Evolutionary conservation across 2,113 vertebrate species (phyloP), one percentile per base, ranked within the genome.

Genomic region (Hucho hucho): DNA sequence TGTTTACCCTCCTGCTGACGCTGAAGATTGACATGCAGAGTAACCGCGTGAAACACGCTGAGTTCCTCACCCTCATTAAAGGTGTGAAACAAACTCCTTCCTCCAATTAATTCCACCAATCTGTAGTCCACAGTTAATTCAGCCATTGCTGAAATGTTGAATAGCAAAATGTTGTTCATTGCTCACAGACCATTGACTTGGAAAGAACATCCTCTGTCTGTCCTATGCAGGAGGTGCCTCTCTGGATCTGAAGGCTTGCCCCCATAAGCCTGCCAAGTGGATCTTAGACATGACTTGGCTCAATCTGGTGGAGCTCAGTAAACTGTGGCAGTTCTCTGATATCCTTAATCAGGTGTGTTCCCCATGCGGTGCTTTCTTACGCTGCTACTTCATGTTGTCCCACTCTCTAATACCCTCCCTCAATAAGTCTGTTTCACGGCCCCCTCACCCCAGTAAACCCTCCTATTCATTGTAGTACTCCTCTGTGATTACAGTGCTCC

Each of bases 211-310:
- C 58, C 58, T 73, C 47, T 72, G 14, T 59, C 37, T 61, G 49
- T 72, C 37, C 49, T 20, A 28, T 71, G 16, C 76, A 99, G 98
- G 98, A 76, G 97, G 98, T 72, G 97, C 97, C 75, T 98, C 97
- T 5, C 83, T 99, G 83, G 97, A 98, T 82, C 93, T 99, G 47
- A 98, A 98, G 86, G 90, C 95, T 56, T 99, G 96, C 76, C 95
- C 96, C 73, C 92, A 94, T 43, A 99, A 99, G 86, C 93, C 96
- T 3, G 93, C 95, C 47, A 98, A 95, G 82, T 99, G 98, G 97
- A 98, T 99, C 74, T 87, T 96, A 68, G 98, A 99, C 77, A 96
- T 97, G 94, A 98, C 96, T 24, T 99, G 98, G 97, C 84, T 99
- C 70, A 99, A 99, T 77, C 93, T 99, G 81, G 98, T 98, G 53